phyloP scores from a whole-genome alignment of 2,113 vertebrate genomes.

The Ibidorhyncha struthersii region DNA sequence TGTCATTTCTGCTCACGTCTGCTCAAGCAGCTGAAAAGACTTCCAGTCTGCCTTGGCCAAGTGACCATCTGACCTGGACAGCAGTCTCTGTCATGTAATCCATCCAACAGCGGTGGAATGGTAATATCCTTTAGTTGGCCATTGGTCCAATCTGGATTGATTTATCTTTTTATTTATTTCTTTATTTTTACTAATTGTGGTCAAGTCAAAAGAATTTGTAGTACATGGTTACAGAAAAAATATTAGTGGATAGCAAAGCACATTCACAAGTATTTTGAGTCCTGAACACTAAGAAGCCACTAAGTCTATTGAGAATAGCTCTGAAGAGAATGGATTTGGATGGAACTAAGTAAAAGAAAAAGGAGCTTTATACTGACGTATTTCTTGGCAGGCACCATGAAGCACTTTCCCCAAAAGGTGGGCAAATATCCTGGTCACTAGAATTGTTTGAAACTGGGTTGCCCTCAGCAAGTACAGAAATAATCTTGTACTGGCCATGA shows the following conservation, averaged over 20 bases:
- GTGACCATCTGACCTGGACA: not conserved
- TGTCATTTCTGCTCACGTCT: not conserved
- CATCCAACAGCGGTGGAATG: not conserved
- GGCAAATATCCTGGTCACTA: not conserved
- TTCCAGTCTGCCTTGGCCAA: not conserved
- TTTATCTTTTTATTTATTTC: not conserved
- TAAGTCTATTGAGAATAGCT: not conserved
- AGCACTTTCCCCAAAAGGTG: not conserved
- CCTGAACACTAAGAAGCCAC: not conserved
- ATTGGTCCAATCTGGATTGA: not conserved
- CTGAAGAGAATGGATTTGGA: not conserved
- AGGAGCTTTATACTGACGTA: not conserved
- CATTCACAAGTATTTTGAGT: not conserved
- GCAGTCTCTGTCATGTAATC: not conserved
- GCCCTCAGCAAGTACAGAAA: not conserved
- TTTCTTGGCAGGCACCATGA: not conserved
- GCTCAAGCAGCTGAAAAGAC: not conserved
- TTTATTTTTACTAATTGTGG: rapidly evolving
- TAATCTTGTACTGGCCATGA: not conserved
- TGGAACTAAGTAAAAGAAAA: not conserved
- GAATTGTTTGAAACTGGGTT: not conserved
- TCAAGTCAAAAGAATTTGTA: not conserved
- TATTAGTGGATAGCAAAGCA: not conserved
- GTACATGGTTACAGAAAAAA: not conserved
- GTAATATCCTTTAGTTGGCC: not conserved